These are phyloP conservation scores for Apoda limacodes DNA, from an alignment of 2,888 invertebrate species.

Conservation along the genomic window DNA sequence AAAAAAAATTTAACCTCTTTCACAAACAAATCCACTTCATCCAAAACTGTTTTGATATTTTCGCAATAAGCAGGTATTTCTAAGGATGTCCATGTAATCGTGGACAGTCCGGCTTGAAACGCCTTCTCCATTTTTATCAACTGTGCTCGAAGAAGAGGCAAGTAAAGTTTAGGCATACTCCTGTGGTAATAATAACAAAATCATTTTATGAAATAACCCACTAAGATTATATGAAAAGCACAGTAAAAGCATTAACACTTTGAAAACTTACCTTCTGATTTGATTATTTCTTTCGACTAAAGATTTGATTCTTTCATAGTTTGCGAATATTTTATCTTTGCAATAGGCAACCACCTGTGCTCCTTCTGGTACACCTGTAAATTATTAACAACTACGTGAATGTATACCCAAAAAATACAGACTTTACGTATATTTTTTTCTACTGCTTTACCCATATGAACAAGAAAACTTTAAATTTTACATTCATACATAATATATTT, in stretches of 20 bases:
- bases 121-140: slow-evolving; percentile 76
- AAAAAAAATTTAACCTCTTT: slow-evolving; percentile 73
- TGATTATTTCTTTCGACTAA: slow-evolving; percentile 73
- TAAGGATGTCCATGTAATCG: slow-evolving; percentile 86
- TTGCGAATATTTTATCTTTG: slow-evolving; percentile 74
- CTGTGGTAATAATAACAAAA: slow-evolving; percentile 24
- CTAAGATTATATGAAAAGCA: no score
- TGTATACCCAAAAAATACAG: no score
- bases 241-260: no score
- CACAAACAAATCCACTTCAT: slow-evolving; percentile 74
- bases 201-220: no score
- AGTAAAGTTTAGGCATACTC: slow-evolving; percentile 75
- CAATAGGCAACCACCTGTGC: slow-evolving; percentile 81
- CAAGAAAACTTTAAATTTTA: no score
- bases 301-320: slow-evolving; percentile 71
- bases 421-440: no score
- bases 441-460: no score
- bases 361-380: slow-evolving; percentile 76
- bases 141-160: slow-evolving; percentile 76
- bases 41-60: slow-evolving; percentile 65
- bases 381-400: no score
- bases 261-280: slow-evolving; percentile 51
- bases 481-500: no score
- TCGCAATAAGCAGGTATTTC: slow-evolving; percentile 75
- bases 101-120: slow-evolving; percentile 80